Evolutionary conservation across 2,888 invertebrate species (phyloP), one percentile per base, ranked within the genome.

Genomic region (Spilarctia lutea): DNA sequence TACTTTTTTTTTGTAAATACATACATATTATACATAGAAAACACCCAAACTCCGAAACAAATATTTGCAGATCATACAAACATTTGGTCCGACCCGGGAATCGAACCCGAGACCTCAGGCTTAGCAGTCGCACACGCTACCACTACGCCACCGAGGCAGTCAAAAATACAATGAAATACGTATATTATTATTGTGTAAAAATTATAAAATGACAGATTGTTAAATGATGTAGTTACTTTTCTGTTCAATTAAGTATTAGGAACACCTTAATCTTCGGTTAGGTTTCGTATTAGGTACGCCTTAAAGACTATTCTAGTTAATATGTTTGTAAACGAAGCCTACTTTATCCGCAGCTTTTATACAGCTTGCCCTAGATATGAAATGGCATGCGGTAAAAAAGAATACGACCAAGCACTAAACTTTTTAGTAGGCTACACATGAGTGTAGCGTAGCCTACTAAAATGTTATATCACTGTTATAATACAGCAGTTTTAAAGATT

Each of bases 291-390:
- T 27, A 60, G 16, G 45, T 3, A 7, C 27, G 27, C 6, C 3
- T 27, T 16, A 60, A 13, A 60, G 27, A 27, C 60, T 60, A 60
- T 60, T 27, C 27, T 27, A 13, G 16, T 16, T 27, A 10, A 60
- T 27, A 16, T 60, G 13, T 27, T 60, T 4, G 27, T 16, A 60
- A 27, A 27, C 13, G 16, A 60, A 60, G 60, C 27, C 60, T 60
- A 60, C 60, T 60, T 27, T 60, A 60, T 27, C 13, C 27, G 27
- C 6, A 60, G 27, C 60, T 67, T 67, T 39, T 65, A 65, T 65
- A 65, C 67, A 39, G 39, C 39, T 35, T 67, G 39, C n/a, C n/a
- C 67, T 16, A 60, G 27, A 60, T 60, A 60, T 60, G 27, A 60
- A 67, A 67, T 39, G 42, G 39, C 42, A 39, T 39, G 42, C 39